Evolutionary conservation across 2,113 vertebrate species (phyloP).

Genomic region (Nipponia nippon): DNA sequence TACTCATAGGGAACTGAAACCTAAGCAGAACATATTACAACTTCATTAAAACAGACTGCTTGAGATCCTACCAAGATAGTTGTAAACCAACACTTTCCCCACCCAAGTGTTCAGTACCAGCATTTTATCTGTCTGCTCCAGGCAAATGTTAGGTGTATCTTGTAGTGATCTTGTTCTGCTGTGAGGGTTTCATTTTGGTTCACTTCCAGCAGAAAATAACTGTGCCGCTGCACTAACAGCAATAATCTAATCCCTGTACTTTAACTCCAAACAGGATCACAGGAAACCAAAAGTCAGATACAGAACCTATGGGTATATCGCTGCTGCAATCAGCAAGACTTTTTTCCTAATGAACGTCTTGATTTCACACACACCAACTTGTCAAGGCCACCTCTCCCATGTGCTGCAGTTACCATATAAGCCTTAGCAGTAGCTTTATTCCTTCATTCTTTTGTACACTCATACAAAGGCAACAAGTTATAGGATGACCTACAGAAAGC

Average conservation of each 20-base stretch:
- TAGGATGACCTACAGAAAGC: not conserved
- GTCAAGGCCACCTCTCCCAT: not conserved
- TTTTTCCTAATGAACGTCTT: not conserved
- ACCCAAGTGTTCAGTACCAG: not conserved
- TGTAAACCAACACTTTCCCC: not conserved
- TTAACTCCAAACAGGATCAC: not conserved
- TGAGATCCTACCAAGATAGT: not conserved
- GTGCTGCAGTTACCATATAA: not conserved
- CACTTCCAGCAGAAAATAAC: not conserved
- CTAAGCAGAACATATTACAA: not conserved
- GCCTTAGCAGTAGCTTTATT: not conserved
- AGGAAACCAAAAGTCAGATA: not conserved
- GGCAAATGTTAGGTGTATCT: not conserved
- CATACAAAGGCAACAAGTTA: not conserved
- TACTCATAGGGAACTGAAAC: not conserved
- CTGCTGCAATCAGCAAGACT: not conserved
- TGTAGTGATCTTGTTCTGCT: accelerated
- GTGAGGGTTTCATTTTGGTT: not conserved
- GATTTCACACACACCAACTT: not conserved
- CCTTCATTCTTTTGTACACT: not conserved
- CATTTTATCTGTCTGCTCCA: not conserved
- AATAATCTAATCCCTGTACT: not conserved
- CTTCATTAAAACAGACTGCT: not conserved
- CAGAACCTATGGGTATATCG: slow-evolving; percentile 12
- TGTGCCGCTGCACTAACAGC: not conserved